phyloP scores from a whole-genome alignment of 2,797 vertebrate genomes.

The Lithobates pipiens region DNA sequence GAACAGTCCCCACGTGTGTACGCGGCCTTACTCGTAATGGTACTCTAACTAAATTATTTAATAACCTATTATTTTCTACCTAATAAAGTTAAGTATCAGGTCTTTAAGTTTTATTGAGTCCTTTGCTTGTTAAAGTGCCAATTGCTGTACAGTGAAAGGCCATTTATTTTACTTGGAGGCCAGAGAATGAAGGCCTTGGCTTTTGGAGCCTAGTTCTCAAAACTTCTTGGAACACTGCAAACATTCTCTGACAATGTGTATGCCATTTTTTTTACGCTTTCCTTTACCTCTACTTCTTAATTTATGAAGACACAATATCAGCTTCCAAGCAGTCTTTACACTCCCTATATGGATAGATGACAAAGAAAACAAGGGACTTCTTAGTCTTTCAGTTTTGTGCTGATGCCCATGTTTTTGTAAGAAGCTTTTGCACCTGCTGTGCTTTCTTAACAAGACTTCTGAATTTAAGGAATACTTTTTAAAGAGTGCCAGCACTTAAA shows the following conservation, averaged over 20 bases:
- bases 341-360: constrained; percentile 72
- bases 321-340: constrained; percentile 71
- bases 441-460: constrained; percentile 70
- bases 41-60: constrained; percentile 65
- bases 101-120: constrained; percentile 62
- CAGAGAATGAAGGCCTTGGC: constrained; percentile 27
- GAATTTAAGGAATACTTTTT: constrained; percentile 72
- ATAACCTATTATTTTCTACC: constrained; percentile 63
- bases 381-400: constrained; percentile 71
- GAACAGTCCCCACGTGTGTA: no score
- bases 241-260: constrained; percentile 36
- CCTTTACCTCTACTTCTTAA: constrained; percentile 60
- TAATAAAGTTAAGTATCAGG: constrained; percentile 65
- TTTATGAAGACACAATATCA: constrained; percentile 65
- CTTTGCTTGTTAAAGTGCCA: constrained; percentile 60
- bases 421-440: constrained; percentile 76
- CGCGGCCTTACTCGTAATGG: constrained; percentile 40
- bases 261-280: constrained; percentile 9
- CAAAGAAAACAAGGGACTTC: constrained; percentile 77
- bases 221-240: constrained; percentile 39
- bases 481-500: constrained; percentile 73
- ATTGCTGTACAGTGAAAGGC: constrained; percentile 54
- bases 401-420: constrained; percentile 73
- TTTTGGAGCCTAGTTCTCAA: constrained; percentile 39
- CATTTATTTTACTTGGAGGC: constrained; percentile 53